A percentile compares a stretch with the other conserved stretches of the same genome.
Evolutionary conservation across 2,888 invertebrate species (phyloP).

Genomic region (Dermolepida albohirtum): DNA sequence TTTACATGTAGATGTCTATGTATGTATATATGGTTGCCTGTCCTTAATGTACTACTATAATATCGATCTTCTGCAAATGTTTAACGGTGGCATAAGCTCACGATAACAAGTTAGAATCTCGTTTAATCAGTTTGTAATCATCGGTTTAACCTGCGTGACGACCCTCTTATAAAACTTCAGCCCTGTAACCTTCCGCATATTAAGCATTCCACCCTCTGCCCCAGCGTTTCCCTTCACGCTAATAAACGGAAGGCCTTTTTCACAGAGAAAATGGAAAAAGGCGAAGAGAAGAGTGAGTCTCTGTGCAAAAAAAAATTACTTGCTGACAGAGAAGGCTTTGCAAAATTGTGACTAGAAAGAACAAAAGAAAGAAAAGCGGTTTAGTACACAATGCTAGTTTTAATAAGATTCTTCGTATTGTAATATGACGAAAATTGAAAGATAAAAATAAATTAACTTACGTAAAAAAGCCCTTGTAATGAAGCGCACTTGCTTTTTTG

Average conservation of each 20-base stretch:
- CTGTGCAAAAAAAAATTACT: conserved; percentile 23
- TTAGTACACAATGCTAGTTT: conserved; percentile 1
- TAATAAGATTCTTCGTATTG: neutral
- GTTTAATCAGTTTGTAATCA: conserved; percentile 63
- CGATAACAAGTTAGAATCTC: conserved; percentile 58
- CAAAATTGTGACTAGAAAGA: conserved; percentile 1
- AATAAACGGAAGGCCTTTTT: conserved; percentile 35
- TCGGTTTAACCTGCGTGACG: conserved; percentile 62
- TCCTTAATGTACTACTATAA: conserved; percentile 11
- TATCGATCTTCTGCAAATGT: conserved; percentile 43
- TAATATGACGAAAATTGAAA: neutral
- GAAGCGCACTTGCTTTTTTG: too few species aligned
- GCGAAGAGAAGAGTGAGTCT: conserved; percentile 47
- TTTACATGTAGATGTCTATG: neutral
- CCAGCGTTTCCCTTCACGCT: conserved; percentile 7
- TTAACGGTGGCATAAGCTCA: conserved; percentile 56
- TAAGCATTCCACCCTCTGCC: conserved; percentile 48
- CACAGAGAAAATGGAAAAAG: conserved; percentile 31
- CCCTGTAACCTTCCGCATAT: conserved; percentile 56
- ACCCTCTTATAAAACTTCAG: conserved; percentile 57
- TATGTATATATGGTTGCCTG: neutral
- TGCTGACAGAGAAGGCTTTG: conserved; percentile 31
- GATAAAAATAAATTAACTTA: neutral
- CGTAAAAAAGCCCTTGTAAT: too few species aligned
- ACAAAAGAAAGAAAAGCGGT: conserved; percentile 3